phyloP scores from a whole-genome alignment of 53 echinoderm and acorn worm genomes.

The Pentamera pediparva region DNA sequence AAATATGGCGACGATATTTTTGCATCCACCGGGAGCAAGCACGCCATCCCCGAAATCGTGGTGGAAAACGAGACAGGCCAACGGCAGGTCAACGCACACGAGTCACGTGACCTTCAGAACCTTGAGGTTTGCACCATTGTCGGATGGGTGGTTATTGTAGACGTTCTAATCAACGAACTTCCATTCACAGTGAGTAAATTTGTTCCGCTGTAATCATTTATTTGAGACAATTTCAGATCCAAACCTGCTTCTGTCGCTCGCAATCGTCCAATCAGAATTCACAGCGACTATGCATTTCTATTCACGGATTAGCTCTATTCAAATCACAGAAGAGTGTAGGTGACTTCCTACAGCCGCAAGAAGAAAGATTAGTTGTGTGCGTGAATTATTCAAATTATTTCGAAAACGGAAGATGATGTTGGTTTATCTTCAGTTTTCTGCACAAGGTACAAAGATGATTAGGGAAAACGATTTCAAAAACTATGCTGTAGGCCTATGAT shows the following conservation, averaged over 20 bases:
- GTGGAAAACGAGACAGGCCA: conserved; percentile 88
- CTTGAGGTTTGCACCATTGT: conserved; percentile 72
- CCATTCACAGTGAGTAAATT: conserved; percentile 81
- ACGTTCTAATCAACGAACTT: conserved; percentile 62
- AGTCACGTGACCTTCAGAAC: conserved; percentile 70
- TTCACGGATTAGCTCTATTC: neutral
- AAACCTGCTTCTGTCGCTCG: neutral
- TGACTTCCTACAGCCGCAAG: no score
- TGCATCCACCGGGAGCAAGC: conserved; percentile 36
- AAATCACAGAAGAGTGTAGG: no score
- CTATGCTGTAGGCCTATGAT: no score
- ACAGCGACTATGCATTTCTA: neutral
- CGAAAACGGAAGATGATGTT: no score
- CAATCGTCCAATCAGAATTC: neutral
- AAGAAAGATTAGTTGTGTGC: no score
- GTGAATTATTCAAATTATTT: no score
- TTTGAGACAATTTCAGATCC: neutral
- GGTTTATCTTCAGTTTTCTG: no score
- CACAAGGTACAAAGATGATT: no score
- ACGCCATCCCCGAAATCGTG: conserved; percentile 67
- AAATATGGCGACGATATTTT: conserved; percentile 30
- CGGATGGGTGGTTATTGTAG: conserved; percentile 53
- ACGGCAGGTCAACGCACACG: conserved; percentile 52
- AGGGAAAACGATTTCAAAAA: no score
- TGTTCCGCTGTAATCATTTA: neutral